Evolutionary conservation across 2,888 invertebrate species (phyloP).

Genomic region (Archips crataeganus): DNA sequence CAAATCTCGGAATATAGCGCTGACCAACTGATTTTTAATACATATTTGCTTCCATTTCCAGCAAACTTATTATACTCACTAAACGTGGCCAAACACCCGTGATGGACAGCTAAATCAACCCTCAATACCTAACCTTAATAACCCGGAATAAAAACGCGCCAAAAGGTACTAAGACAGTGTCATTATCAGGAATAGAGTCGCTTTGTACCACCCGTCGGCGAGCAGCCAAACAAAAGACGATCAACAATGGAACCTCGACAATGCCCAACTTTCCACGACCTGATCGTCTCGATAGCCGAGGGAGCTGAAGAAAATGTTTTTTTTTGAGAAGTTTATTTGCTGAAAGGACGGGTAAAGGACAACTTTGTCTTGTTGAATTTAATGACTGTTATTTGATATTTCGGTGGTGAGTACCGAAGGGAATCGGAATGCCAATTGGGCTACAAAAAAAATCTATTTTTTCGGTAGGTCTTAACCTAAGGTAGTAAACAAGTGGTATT

Average conservation of each 20-base stretch:
- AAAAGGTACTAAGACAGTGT: slow-evolving; percentile 57
- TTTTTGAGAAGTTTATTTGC: slow-evolving; percentile 20
- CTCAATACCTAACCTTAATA: slow-evolving; percentile 29
- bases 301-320: slow-evolving; percentile 16
- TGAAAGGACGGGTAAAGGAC: slow-evolving; percentile 16
- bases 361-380: slow-evolving; percentile 23
- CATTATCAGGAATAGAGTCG: slow-evolving; percentile 59
- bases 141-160: slow-evolving; percentile 52
- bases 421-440: background rate
- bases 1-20: too few relatives aligned
- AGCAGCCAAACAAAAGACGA: slow-evolving; percentile 46
- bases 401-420: background rate
- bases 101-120: background rate
- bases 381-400: slow-evolving; percentile 25
- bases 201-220: slow-evolving; percentile 45
- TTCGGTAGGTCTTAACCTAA: background rate
- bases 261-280: slow-evolving; percentile 39
- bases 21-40: too few relatives aligned
- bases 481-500: background rate
- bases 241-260: slow-evolving; percentile 47
- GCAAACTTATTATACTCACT: background rate
- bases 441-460: background rate
- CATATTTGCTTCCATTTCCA: background rate
- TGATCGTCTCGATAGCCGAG: slow-evolving; percentile 24
- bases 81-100: background rate